These are phyloP conservation scores for Bos javanicus DNA, from an alignment of 2,113 vertebrate genomes.

Conservation along the genomic window DNA sequence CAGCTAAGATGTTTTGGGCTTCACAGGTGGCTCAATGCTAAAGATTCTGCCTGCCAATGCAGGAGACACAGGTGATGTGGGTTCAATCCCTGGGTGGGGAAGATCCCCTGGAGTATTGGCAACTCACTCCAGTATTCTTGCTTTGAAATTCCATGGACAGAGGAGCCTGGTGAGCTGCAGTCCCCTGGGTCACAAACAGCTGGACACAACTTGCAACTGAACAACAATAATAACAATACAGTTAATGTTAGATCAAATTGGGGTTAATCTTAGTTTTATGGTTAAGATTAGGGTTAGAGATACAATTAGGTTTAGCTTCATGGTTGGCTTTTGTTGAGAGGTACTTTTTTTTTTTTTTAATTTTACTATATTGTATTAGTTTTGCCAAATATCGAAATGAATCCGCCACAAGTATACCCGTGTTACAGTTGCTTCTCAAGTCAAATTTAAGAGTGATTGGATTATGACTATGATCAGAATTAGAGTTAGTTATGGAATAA, in stretches of 20 bases:
- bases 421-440: neutral
- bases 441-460: neutral
- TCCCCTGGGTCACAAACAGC: neutral
- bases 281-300: neutral
- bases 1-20: neutral
- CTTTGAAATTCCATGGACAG: neutral
- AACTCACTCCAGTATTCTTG: neutral
- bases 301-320: neutral
- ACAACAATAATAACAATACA: neutral
- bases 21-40: neutral
- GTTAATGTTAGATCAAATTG: neutral
- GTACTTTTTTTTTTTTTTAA: neutral
- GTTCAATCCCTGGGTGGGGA: neutral
- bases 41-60: neutral
- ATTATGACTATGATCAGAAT: neutral
- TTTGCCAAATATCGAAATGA: too few relatives aligned
- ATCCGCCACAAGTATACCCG: too few relatives aligned
- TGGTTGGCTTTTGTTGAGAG: neutral
- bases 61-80: neutral
- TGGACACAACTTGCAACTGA: neutral
- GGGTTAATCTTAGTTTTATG: neutral
- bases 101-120: neutral
- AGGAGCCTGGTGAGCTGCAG: neutral
- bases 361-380: too few relatives aligned
- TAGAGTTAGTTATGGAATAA: neutral